Percentiles rank a stretch among this genome's conserved stretches.
Conservation (phyloP, 1,140 invertebrate species). For the Aradophagus sp. region DNA sequence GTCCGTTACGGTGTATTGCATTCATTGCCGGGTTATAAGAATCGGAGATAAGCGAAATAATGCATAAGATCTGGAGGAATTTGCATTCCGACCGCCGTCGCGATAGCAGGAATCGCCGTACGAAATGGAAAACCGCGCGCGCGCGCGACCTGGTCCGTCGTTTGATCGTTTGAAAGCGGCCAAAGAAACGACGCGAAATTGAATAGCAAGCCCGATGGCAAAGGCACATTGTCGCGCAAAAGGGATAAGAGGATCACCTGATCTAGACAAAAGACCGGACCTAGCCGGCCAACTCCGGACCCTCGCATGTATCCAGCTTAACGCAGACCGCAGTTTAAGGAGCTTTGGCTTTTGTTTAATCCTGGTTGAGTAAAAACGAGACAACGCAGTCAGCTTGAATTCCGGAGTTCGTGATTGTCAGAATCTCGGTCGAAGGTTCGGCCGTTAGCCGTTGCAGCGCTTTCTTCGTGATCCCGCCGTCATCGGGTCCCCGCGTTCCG, state of each 20-base stretch:
- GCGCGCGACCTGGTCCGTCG: constrained; percentile 13
- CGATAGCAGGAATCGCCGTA: background rate
- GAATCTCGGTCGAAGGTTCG: constrained; percentile 42
- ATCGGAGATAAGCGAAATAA: constrained; percentile 60
- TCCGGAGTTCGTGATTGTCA: constrained; percentile 62
- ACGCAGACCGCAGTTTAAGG: constrained; percentile 73
- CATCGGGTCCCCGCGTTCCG: no score
- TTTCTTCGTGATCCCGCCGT: constrained; percentile 40
- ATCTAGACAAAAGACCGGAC: constrained; percentile 63
- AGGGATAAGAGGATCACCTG: constrained; percentile 63
- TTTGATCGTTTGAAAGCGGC: constrained; percentile 35
- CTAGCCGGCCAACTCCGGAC: constrained; percentile 57
- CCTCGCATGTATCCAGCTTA: constrained; percentile 74
- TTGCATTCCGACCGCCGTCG: constrained; percentile 47
- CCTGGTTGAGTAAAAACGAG: constrained; percentile 72
- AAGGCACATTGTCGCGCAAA: constrained; percentile 52
- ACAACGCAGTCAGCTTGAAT: constrained; percentile 64
- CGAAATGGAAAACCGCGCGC: constrained; percentile 19
- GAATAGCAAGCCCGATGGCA: constrained; percentile 47
- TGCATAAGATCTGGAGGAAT: constrained; percentile 46
- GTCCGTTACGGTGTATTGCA: constrained; percentile 60
- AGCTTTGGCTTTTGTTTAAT: constrained; percentile 75
- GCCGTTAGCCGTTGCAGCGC: constrained; percentile 44
- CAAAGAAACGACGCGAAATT: constrained; percentile 46
- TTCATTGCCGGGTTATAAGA: constrained; percentile 63